These are phyloP conservation scores for Pachypsylla venusta DNA, from an alignment of 1,140 invertebrate genomes.

Conservation along the genomic window DNA sequence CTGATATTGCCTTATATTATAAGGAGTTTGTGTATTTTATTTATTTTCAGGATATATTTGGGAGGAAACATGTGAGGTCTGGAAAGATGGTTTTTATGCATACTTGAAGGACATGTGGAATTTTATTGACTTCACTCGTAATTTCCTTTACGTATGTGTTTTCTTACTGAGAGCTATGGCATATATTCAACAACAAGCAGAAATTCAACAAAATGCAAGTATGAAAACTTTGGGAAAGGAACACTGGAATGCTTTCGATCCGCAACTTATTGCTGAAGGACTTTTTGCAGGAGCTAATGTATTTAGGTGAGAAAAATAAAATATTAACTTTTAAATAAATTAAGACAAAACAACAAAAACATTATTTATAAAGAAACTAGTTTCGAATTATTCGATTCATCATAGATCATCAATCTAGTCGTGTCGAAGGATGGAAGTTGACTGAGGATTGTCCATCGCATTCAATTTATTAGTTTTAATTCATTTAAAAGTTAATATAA, in stretches of 20 bases:
- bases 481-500: too few relatives aligned
- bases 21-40: too few relatives aligned
- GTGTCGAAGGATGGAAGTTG: too few relatives aligned
- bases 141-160: slow-evolving; percentile 67
- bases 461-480: too few relatives aligned
- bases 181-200: slow-evolving; percentile 51
- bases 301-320: slow-evolving; percentile 50
- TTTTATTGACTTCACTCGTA: slow-evolving; percentile 84
- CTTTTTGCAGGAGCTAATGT: slow-evolving; percentile 91
- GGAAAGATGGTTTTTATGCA: slow-evolving; percentile 58
- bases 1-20: too few relatives aligned
- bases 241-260: slow-evolving; percentile 84
- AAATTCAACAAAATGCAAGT: slow-evolving; percentile 44
- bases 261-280: slow-evolving; percentile 85
- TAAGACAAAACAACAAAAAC: too few relatives aligned
- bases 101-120: slow-evolving; percentile 93
- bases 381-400: too few relatives aligned
- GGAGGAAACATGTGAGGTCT: slow-evolving; percentile 82
- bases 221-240: slow-evolving; percentile 61
- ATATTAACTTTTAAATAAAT: too few relatives aligned
- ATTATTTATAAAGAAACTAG: too few relatives aligned
- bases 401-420: too few relatives aligned
- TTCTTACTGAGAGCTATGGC: slow-evolving; percentile 58
- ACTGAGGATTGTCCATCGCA: too few relatives aligned
- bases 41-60: slow-evolving; percentile 61